These are phyloP conservation scores for Nomia melanderi DNA, from an alignment of 1,140 invertebrate species.

Conservation along the genomic window DNA sequence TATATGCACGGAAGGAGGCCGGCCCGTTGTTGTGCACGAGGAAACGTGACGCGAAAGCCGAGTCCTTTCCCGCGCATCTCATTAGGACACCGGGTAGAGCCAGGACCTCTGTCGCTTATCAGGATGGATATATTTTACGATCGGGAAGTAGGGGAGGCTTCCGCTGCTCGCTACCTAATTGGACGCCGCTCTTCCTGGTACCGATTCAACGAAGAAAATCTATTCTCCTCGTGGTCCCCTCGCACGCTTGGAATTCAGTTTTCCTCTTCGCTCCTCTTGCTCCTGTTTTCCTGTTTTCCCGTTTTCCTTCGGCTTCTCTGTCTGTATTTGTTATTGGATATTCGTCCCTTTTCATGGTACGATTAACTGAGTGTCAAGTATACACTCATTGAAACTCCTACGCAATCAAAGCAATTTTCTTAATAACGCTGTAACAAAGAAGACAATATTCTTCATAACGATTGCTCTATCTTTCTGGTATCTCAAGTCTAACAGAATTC, in stretches of 20 bases:
- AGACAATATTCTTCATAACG: no score
- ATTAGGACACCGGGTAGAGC: constrained; percentile 52
- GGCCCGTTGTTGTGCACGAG: constrained; percentile 51
- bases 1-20: constrained; percentile 23
- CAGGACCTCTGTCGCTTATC: constrained; percentile 61
- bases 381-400: no score
- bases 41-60: constrained; percentile 68
- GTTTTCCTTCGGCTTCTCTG: no score
- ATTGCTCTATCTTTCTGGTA: no score
- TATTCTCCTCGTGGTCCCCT: not conserved
- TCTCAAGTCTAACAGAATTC: no score
- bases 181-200: constrained; percentile 61
- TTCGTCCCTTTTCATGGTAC: no score
- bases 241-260: not conserved
- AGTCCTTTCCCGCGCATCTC: constrained; percentile 65
- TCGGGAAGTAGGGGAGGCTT: constrained; percentile 61
- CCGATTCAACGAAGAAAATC: constrained; percentile 32
- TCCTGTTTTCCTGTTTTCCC: constrained; percentile 46
- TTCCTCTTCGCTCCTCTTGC: constrained; percentile 11
- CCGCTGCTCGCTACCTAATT: constrained; percentile 62
- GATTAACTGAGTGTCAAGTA: no score
- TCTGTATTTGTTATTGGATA: no score
- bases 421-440: no score
- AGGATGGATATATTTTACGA: constrained; percentile 64
- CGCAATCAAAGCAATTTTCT: no score